Conservation (phyloP, 1,140 invertebrate species). For the Brachionus angularis region DNA sequence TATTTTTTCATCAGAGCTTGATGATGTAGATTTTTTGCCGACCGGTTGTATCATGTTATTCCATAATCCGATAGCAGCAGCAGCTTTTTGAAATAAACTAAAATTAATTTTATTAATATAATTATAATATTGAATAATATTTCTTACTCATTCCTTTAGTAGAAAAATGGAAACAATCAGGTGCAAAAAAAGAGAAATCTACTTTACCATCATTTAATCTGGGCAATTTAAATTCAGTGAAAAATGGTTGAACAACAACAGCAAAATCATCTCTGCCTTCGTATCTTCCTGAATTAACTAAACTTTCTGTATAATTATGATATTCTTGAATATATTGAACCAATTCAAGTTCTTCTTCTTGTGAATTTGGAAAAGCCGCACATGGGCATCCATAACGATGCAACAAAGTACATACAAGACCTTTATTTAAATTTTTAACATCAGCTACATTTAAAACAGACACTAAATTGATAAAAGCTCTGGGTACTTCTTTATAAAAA, state of each 20-base stretch:
- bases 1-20: constrained; percentile 5
- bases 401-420: constrained; percentile 16
- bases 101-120: neutral
- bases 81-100: neutral
- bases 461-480: constrained; percentile 33
- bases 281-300: constrained; percentile 57
- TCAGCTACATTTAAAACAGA: constrained; percentile 39
- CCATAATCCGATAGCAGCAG: constrained; percentile 41
- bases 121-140: neutral
- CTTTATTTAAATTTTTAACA: constrained; percentile 30
- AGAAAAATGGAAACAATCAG: constrained; percentile 45
- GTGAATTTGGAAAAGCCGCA: constrained; percentile 40
- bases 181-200: constrained; percentile 44
- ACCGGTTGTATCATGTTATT: constrained; percentile 45
- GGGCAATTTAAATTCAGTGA: constrained; percentile 15
- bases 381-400: constrained; percentile 32
- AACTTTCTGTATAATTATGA: constrained; percentile 46
- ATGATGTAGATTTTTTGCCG: constrained; percentile 23
- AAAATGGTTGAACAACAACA: constrained; percentile 62
- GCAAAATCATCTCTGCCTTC: constrained; percentile 64
- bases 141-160: constrained; percentile 17
- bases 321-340: constrained; percentile 45
- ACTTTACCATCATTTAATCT: constrained; percentile 6
- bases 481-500: constrained; percentile 38
- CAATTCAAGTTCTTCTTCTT: constrained; percentile 1